phyloP scores from a whole-genome alignment of 2,113 vertebrate species.

The Engraulis encrasicolus region DNA sequence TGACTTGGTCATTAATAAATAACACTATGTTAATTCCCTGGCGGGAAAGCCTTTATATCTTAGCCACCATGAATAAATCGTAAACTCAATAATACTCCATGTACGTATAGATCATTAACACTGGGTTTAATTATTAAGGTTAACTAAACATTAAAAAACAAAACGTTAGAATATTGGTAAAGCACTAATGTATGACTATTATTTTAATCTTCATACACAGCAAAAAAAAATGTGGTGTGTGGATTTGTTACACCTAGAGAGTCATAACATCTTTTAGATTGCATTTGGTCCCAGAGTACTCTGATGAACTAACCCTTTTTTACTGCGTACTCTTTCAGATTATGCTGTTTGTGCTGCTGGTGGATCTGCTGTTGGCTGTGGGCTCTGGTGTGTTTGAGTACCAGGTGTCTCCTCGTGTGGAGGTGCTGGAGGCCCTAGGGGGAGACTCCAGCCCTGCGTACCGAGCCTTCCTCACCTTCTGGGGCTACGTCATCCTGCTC shows the following conservation, averaged over 20 bases:
- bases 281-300: too few species aligned
- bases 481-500: constrained; percentile 88
- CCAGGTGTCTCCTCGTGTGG: constrained; percentile 46
- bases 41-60: not conserved
- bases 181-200: not conserved
- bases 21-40: not conserved
- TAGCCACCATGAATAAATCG: not conserved
- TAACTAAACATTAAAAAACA: too few species aligned
- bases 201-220: too few species aligned
- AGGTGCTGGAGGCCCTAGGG: constrained; percentile 52
- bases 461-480: constrained; percentile 83
- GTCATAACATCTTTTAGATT: too few species aligned
- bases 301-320: too few species aligned
- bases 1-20: not conserved
- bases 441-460: constrained; percentile 51
- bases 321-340: constrained; percentile 62
- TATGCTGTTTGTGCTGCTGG: constrained; percentile 60
- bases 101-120: not conserved
- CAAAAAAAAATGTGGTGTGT: too few species aligned
- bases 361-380: constrained; percentile 66
- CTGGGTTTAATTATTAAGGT: not conserved
- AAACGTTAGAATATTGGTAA: too few species aligned
- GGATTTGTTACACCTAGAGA: too few species aligned
- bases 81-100: not conserved
- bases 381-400: constrained; percentile 63